Percentiles rank a stretch among this genome's conserved stretches.
These are phyloP conservation scores for Epizoanthus ramosus DNA, from an alignment of 92 coral and sea anemone species.

Conservation along the genomic window DNA sequence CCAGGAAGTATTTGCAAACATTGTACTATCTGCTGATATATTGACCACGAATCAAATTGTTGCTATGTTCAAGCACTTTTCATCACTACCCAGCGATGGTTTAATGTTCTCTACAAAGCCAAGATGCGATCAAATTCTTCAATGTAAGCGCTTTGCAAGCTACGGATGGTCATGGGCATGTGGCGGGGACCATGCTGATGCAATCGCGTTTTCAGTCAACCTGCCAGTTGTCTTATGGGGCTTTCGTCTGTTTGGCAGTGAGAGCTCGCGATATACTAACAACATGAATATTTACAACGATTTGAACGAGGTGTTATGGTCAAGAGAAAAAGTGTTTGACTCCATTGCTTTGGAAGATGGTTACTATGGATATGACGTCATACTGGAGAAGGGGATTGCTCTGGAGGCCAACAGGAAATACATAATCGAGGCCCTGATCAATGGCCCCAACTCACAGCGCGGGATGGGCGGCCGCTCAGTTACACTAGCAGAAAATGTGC, in stretches of 20 bases:
- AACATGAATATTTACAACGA: conserved; percentile 36
- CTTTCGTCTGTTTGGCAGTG: conserved; percentile 38
- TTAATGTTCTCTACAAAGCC: conserved; percentile 41
- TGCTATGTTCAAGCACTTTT: conserved; percentile 33
- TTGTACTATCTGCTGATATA: conserved; percentile 4
- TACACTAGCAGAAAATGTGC: conserved; percentile 35
- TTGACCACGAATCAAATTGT: conserved; percentile 33
- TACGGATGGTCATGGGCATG: conserved; percentile 41
- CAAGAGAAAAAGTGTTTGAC: conserved; percentile 30
- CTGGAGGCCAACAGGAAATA: conserved; percentile 31
- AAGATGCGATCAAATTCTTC: conserved; percentile 32
- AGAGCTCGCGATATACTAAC: conserved; percentile 33
- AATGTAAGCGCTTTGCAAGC: conserved; percentile 33
- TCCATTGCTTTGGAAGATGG: conserved; percentile 38
- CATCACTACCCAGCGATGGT: conserved; percentile 7
- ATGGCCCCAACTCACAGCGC: conserved; percentile 44
- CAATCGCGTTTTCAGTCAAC: conserved; percentile 28
- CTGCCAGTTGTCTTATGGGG: conserved; percentile 32
- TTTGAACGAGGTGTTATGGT: conserved; percentile 22
- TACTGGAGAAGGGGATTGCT: conserved; percentile 28
- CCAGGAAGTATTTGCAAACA: conserved; percentile 25
- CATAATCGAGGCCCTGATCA: conserved; percentile 27
- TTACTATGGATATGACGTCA: conserved; percentile 42
- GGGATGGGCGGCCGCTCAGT: conserved; percentile 39
- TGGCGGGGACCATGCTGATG: conserved; percentile 32